A percentile compares a stretch with the other conserved stretches of the same genome.
These are phyloP conservation scores for Holcopasites calliopsidis DNA, from an alignment of 1,140 invertebrate species.

Conservation along the genomic window DNA sequence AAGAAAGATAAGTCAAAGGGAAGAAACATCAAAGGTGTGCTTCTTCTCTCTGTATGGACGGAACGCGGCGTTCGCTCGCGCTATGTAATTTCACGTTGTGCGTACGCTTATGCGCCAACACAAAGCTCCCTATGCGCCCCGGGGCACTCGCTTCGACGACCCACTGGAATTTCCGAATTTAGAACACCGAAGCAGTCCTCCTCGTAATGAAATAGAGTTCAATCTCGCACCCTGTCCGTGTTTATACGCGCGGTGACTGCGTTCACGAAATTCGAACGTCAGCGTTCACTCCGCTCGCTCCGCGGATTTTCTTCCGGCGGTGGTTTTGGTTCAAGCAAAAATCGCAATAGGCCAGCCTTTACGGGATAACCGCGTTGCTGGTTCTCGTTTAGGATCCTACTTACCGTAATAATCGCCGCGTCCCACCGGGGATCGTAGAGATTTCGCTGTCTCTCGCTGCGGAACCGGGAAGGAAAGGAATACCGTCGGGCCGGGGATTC, in stretches of 20 bases:
- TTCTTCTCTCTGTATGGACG: not conserved
- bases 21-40: slow-evolving; percentile 24
- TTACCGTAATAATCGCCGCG: not conserved
- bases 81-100: slow-evolving; percentile 33
- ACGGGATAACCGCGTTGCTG: not conserved
- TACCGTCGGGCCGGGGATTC: not conserved
- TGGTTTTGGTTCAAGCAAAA: not conserved
- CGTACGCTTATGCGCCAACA: not conserved
- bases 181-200: not conserved
- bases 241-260: no score
- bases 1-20: slow-evolving; percentile 20
- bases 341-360: not conserved
- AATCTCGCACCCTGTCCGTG: no score
- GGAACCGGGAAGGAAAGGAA: no score
- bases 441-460: not conserved
- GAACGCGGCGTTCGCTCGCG: not conserved
- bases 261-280: no score
- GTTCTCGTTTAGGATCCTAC: not conserved
- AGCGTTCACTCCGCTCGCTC: no score
- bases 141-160: not conserved
- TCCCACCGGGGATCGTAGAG: not conserved
- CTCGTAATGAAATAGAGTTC: slow-evolving; percentile 31
- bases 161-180: slow-evolving; percentile 3
- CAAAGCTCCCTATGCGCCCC: not conserved
- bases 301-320: no score